Conservation (phyloP, 2,797 vertebrate species). For the Gymnoscopelus microlampas region DNA sequence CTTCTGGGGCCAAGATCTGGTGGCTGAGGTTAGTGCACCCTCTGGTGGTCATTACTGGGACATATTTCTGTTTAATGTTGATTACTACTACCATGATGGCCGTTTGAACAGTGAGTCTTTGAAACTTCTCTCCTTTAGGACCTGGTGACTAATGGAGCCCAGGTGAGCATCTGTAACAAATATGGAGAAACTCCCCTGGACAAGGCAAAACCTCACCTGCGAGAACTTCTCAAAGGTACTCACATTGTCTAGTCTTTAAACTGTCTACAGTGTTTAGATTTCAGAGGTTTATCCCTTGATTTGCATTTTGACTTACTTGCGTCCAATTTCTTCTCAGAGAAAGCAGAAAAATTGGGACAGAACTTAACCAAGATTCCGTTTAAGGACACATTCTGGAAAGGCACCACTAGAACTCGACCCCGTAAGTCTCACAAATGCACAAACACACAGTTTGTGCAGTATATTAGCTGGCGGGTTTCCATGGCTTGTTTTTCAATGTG, state of each 20-base stretch:
- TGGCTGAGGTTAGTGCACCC: slow-evolving; percentile 89
- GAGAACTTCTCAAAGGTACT: slow-evolving; percentile 88
- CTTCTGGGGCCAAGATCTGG: slow-evolving; percentile 95
- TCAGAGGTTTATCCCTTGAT: background rate
- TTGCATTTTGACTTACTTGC: background rate
- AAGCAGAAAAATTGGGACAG: slow-evolving; percentile 95
- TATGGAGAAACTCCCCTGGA: slow-evolving; percentile 94
- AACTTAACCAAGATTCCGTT: slow-evolving; percentile 93
- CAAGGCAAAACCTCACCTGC: slow-evolving; percentile 92
- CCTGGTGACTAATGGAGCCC: slow-evolving; percentile 88
- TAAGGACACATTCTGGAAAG: slow-evolving; percentile 98
- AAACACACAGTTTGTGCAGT: slow-evolving; percentile 5
- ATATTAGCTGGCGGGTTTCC: slow-evolving; percentile 32
- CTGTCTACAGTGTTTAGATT: background rate
- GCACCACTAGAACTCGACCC: slow-evolving; percentile 95
- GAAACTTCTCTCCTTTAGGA: slow-evolving; percentile 79
- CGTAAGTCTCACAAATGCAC: slow-evolving; percentile 80
- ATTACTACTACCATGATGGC: background rate
- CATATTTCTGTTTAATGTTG: background rate
- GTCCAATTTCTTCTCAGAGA: slow-evolving; percentile 77
- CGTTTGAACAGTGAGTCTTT: slow-evolving; percentile 14
- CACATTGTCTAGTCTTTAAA: background rate
- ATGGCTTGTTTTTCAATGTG: slow-evolving; percentile 12
- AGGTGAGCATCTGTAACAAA: slow-evolving; percentile 94
- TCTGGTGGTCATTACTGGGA: slow-evolving; percentile 57